Percentiles rank a stretch among this genome's conserved stretches.
These are phyloP conservation scores for Leucoptera coffeella DNA, from an alignment of 2,888 invertebrate genomes.

Conservation along the genomic window DNA sequence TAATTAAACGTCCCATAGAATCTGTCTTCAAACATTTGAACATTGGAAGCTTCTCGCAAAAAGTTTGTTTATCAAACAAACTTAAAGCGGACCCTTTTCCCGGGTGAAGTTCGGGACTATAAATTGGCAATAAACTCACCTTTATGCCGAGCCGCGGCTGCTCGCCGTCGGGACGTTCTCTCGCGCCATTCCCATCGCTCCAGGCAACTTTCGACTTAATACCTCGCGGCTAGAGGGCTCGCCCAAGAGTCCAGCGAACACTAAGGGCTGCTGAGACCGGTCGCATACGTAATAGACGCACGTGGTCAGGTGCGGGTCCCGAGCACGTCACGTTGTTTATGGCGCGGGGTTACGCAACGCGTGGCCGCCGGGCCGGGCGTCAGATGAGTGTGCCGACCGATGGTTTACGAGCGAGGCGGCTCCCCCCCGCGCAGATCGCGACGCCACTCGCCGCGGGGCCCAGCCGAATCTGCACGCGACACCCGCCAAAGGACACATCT, in stretches of 20 bases:
- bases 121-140: slow-evolving; percentile 51
- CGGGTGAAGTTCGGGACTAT: slow-evolving; percentile 28
- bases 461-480: slow-evolving; percentile 45
- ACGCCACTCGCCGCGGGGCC: slow-evolving; percentile 49
- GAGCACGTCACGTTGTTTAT: slow-evolving; percentile 45
- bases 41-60: too few species aligned
- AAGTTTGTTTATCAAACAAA: slow-evolving; percentile 35
- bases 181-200: slow-evolving; percentile 31
- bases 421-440: slow-evolving; percentile 28
- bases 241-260: slow-evolving; percentile 33
- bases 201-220: slow-evolving; percentile 10
- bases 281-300: too few species aligned
- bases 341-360: slow-evolving; percentile 50
- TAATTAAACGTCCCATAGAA: too few species aligned
- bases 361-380: slow-evolving; percentile 51
- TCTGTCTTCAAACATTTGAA: too few species aligned
- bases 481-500: slow-evolving; percentile 38
- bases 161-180: slow-evolving; percentile 39
- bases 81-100: slow-evolving; percentile 21
- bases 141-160: slow-evolving; percentile 37
- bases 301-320: slow-evolving; percentile 23
- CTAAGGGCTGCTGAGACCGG: neutral
- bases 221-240: slow-evolving; percentile 38
- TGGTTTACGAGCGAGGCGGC: slow-evolving; percentile 49
- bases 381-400: slow-evolving; percentile 50